Percentiles rank a stretch among this genome's conserved stretches.
These are phyloP conservation scores for Papilio xuthus DNA, from an alignment of 1,140 invertebrate species.

Conservation along the genomic window DNA sequence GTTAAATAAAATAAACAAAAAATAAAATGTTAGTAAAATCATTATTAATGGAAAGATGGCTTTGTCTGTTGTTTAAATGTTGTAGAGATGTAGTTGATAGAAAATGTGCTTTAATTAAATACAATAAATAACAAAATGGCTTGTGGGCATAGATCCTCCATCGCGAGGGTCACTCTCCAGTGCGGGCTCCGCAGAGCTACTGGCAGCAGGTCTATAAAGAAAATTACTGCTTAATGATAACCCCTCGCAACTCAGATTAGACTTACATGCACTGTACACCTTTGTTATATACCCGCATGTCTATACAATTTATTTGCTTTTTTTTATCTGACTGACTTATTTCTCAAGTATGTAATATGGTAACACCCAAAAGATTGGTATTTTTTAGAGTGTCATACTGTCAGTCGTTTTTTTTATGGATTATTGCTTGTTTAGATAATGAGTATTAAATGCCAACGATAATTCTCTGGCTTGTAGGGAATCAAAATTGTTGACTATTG, in stretches of 20 bases:
- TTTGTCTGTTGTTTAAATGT: background rate
- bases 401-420: conserved; percentile 5
- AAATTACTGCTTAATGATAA: conserved; percentile 44
- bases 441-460: conserved; percentile 8
- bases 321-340: background rate
- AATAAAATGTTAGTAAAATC: background rate
- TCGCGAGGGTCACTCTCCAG: conserved; percentile 79
- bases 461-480: conserved; percentile 32
- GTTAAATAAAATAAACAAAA: background rate
- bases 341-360: background rate
- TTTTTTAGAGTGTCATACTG: background rate
- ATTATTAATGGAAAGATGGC: background rate
- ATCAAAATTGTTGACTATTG: background rate
- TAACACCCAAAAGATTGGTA: no score
- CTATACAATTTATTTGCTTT: conserved; percentile 34
- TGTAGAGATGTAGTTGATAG: conserved; percentile 11
- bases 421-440: conserved; percentile 35
- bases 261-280: conserved; percentile 42
- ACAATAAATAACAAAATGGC: conserved; percentile 44
- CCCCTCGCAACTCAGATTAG: conserved; percentile 39
- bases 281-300: conserved; percentile 43
- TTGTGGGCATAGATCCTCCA: conserved; percentile 75
- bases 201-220: conserved; percentile 67
- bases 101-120: conserved; percentile 19
- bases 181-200: conserved; percentile 75